phyloP scores from a whole-genome alignment of 2,888 invertebrate species.

The Agrilus cyanescens region DNA sequence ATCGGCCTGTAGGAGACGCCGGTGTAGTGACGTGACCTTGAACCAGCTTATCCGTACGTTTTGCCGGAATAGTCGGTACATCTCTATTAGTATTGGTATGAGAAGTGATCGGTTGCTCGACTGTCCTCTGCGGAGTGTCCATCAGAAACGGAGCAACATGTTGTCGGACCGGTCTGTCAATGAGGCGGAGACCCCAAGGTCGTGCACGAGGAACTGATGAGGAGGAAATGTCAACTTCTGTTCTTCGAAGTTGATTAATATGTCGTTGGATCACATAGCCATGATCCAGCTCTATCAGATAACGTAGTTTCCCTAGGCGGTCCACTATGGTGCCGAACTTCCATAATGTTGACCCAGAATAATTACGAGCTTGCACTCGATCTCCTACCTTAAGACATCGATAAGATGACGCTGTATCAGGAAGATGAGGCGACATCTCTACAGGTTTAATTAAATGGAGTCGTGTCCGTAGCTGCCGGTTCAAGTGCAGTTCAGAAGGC shows the following conservation, averaged over 20 bases:
- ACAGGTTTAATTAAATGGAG: conserved; percentile 10
- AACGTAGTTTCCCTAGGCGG: conserved; percentile 11
- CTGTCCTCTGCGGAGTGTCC: too few species aligned
- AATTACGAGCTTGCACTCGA: conserved; percentile 11
- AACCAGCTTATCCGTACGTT: too few species aligned
- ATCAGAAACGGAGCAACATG: too few species aligned
- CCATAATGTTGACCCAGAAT: conserved; percentile 8
- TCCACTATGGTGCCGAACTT: conserved; percentile 12
- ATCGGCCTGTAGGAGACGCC: too few species aligned
- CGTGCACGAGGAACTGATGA: too few species aligned
- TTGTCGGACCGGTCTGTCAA: too few species aligned
- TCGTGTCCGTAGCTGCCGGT: conserved; percentile 12
- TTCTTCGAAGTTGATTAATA: conserved; percentile 10
- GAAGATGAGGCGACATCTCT: not conserved
- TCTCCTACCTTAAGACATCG: not conserved
- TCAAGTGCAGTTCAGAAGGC: conserved; percentile 12
- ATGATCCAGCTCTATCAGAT: conserved; percentile 14
- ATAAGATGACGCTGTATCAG: too few species aligned
- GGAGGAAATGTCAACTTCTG: not conserved
- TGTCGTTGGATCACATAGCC: conserved; percentile 14
- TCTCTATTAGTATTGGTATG: too few species aligned
- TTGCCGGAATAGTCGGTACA: too few species aligned
- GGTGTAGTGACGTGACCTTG: too few species aligned
- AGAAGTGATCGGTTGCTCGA: too few species aligned
- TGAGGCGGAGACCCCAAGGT: too few species aligned